Evolutionary conservation across 1,140 invertebrate species (phyloP).

Genomic region (Drosophila serrata): DNA sequence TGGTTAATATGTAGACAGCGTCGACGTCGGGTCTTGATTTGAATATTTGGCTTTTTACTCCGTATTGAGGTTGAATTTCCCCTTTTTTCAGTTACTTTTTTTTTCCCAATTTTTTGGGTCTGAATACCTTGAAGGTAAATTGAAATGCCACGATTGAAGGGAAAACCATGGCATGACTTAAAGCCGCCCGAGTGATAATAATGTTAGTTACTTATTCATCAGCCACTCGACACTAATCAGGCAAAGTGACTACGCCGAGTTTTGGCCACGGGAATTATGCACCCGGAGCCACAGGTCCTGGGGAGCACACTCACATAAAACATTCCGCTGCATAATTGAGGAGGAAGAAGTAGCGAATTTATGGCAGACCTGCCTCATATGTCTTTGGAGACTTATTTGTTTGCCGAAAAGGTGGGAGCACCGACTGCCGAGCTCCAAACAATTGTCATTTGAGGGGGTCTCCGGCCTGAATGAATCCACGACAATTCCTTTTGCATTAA

Average conservation of each 20-base stretch:
- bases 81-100: conserved; percentile 10
- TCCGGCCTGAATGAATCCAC: conserved; percentile 28
- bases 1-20: conserved; percentile 66
- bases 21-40: conserved; percentile 41
- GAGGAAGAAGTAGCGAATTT: conserved; percentile 65
- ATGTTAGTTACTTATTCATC: conserved; percentile 70
- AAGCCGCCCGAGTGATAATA: conserved; percentile 54
- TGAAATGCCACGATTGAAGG: conserved; percentile 49
- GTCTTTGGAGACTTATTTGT: conserved; percentile 79
- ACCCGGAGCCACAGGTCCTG: conserved; percentile 29
- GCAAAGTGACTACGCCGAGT: conserved; percentile 65
- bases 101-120: conserved; percentile 5
- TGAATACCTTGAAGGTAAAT: conserved; percentile 50
- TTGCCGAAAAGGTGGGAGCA: conserved; percentile 16
- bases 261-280: conserved; percentile 65
- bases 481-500: conserved; percentile 78
- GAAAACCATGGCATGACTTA: conserved; percentile 3
- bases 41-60: conserved; percentile 35
- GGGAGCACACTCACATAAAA: conserved; percentile 59
- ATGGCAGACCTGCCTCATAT: conserved; percentile 74
- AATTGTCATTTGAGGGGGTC: conserved; percentile 61
- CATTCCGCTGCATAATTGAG: conserved; percentile 80
- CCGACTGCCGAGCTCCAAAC: conserved; percentile 16
- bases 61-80: conserved; percentile 39
- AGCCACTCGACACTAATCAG: conserved; percentile 78